Conservation (phyloP, 2,113 vertebrate species). For the Oxyura jamaicensis region DNA sequence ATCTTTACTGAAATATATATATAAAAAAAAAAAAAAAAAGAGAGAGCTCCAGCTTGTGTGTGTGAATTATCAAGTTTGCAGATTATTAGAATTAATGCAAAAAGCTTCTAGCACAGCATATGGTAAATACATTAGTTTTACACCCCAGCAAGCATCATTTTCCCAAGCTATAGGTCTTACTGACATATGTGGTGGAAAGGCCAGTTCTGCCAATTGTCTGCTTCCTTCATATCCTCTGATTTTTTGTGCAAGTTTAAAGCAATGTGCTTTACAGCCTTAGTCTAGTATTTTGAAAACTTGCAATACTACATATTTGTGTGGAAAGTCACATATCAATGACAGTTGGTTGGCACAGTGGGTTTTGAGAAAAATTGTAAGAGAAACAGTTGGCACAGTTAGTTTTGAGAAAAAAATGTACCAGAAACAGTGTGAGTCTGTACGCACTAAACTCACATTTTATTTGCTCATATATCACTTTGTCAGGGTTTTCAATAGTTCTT, state of each 20-base stretch:
- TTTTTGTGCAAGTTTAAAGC: conserved; percentile 24
- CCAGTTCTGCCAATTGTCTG: conserved; percentile 47
- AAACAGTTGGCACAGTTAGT: not conserved
- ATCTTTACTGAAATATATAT: not conserved
- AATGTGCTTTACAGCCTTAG: not conserved
- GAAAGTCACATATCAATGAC: conserved; percentile 36
- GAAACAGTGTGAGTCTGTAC: conserved; percentile 16
- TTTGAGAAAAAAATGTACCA: not conserved
- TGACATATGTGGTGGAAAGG: conserved; percentile 47
- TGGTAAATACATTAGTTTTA: conserved; percentile 19
- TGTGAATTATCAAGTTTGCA: conserved; percentile 37
- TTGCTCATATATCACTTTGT: conserved; percentile 48
- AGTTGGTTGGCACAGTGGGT: conserved; percentile 36
- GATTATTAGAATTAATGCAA: not conserved
- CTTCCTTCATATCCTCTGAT: conserved; percentile 22
- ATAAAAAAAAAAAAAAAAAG: not conserved
- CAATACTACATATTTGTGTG: not conserved
- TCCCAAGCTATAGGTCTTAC: conserved; percentile 40
- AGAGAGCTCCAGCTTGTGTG: not conserved
- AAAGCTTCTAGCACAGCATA: conserved; percentile 12
- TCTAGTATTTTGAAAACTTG: not conserved
- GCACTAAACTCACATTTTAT: conserved; percentile 30
- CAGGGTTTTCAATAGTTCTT: conserved; percentile 35
- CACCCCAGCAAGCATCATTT: conserved; percentile 44
- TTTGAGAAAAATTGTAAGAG: conserved; percentile 22